Conservation (phyloP, 1,140 invertebrate genomes). For the Pachyrhynchus sulphureomaculatus region DNA sequence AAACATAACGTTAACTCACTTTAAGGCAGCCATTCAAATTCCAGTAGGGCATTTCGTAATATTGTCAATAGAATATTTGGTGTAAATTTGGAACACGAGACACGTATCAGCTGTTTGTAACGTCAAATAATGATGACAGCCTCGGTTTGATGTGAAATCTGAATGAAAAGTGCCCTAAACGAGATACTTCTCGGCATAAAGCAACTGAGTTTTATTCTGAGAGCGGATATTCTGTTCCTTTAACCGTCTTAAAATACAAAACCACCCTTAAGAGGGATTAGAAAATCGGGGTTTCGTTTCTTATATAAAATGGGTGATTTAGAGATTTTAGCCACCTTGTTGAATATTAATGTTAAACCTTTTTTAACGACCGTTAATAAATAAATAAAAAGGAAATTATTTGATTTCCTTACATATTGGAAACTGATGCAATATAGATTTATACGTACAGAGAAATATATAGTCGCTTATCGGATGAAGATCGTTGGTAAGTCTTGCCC, state of each 20-base stretch:
- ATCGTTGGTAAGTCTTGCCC: too few relatives aligned
- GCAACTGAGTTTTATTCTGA: slow-evolving; percentile 10
- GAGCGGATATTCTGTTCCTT: slow-evolving; percentile 1
- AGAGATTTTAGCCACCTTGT: neutral
- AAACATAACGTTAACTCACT: neutral
- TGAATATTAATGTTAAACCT: slow-evolving; percentile 3
- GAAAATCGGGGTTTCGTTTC: neutral
- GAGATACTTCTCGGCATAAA: slow-evolving; percentile 40
- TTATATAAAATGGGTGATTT: neutral
- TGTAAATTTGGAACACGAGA: slow-evolving; percentile 37
- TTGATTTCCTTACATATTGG: neutral
- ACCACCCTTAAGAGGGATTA: slow-evolving; percentile 2
- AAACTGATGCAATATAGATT: too few relatives aligned
- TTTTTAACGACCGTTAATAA: neutral
- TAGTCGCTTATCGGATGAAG: too few relatives aligned
- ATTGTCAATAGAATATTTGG: slow-evolving; percentile 51
- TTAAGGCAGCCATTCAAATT: slow-evolving; percentile 37
- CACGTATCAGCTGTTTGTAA: slow-evolving; percentile 46
- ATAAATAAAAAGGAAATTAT: slow-evolving; percentile 1
- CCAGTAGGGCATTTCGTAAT: slow-evolving; percentile 36
- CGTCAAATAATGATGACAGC: slow-evolving; percentile 35
- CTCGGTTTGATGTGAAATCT: slow-evolving; percentile 41
- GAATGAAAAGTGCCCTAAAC: slow-evolving; percentile 46
- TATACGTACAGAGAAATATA: too few relatives aligned
- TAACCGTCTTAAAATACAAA: slow-evolving; percentile 3